Conservation (phyloP, 2,113 vertebrate species). For the Benitochromis conjunctus region DNA sequence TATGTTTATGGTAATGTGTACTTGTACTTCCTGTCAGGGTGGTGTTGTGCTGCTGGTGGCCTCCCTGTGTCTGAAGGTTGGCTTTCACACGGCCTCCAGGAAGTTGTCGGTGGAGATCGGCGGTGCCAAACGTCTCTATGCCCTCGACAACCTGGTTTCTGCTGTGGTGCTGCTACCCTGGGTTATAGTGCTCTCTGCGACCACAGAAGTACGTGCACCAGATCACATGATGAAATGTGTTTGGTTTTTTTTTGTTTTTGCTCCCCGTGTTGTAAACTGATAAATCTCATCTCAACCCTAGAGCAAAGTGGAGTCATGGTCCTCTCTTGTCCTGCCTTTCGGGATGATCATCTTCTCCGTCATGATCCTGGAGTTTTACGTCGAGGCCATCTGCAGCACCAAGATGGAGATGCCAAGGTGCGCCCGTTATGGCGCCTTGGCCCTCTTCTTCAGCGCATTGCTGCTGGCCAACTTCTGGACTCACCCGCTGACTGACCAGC, state of each 20-base stretch:
- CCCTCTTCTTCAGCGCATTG: slow-evolving; percentile 83
- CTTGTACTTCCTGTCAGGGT: slow-evolving; percentile 73
- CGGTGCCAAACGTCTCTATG: slow-evolving; percentile 90
- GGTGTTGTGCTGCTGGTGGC: slow-evolving; percentile 91
- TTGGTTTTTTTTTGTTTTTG: background rate
- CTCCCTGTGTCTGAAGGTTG: slow-evolving; percentile 90
- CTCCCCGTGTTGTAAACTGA: background rate
- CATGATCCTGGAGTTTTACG: slow-evolving; percentile 94
- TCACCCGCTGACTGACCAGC: slow-evolving; percentile 90
- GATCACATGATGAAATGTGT: background rate
- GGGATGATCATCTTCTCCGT: slow-evolving; percentile 87
- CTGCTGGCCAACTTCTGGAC: slow-evolving; percentile 96
- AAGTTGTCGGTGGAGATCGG: slow-evolving; percentile 92
- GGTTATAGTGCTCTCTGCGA: slow-evolving; percentile 88
- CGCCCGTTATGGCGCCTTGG: slow-evolving; percentile 84
- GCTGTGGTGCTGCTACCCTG: slow-evolving; percentile 87
- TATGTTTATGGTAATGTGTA: background rate
- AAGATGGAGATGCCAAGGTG: slow-evolving; percentile 88
- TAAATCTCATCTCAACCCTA: slow-evolving; percentile 40
- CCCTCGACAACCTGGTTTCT: slow-evolving; percentile 89
- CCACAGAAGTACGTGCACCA: slow-evolving; percentile 83
- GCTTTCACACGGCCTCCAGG: slow-evolving; percentile 88
- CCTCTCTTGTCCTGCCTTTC: slow-evolving; percentile 87
- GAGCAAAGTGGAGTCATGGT: slow-evolving; percentile 97
- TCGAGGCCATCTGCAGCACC: slow-evolving; percentile 87